A percentile compares a stretch with the other conserved stretches of the same genome.
phyloP scores from a whole-genome alignment of 2,888 invertebrate genomes.

The Athalia circularis region DNA sequence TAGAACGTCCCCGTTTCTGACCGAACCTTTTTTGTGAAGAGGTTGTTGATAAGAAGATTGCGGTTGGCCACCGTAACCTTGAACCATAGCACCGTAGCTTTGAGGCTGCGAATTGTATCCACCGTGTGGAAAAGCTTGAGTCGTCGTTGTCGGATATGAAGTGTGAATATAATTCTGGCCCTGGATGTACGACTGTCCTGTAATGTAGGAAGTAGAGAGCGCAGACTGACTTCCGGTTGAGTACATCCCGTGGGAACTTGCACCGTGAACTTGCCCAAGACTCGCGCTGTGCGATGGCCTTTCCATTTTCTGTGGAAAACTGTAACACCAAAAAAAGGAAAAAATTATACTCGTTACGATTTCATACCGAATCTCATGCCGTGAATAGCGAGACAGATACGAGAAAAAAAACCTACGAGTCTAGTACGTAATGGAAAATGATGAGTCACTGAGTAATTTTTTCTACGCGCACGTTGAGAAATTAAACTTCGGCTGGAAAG shows the following conservation, averaged over 20 bases:
- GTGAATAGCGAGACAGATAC: too few species aligned
- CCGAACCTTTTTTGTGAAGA: slow-evolving; percentile 80
- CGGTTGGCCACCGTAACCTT: slow-evolving; percentile 69
- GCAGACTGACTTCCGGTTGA: slow-evolving; percentile 68
- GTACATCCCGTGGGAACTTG: slow-evolving; percentile 66
- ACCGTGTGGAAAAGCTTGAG: slow-evolving; percentile 66
- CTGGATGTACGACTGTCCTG: slow-evolving; percentile 72
- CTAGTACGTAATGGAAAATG: too few species aligned
- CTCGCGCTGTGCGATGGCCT: slow-evolving; percentile 66
- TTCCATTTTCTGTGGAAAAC: slow-evolving; percentile 72
- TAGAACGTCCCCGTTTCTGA: slow-evolving; percentile 80
- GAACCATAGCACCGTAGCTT: slow-evolving; percentile 70
- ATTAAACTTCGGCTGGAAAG: background rate
- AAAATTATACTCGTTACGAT: background rate
- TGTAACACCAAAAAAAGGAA: slow-evolving; percentile 50
- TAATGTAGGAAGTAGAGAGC: slow-evolving; percentile 71
- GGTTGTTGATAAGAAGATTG: slow-evolving; percentile 74
- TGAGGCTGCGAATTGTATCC: slow-evolving; percentile 66
- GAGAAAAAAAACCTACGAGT: too few species aligned
- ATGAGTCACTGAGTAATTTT: background rate
- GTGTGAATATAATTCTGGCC: slow-evolving; percentile 69
- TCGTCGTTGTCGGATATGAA: slow-evolving; percentile 62
- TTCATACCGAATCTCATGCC: background rate
- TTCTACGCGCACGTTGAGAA: background rate
- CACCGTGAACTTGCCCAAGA: slow-evolving; percentile 65